A percentile compares a stretch with the other conserved stretches of the same genome.
Conservation (phyloP, 2,888 invertebrate genomes). For the Choreutis nemorana region DNA sequence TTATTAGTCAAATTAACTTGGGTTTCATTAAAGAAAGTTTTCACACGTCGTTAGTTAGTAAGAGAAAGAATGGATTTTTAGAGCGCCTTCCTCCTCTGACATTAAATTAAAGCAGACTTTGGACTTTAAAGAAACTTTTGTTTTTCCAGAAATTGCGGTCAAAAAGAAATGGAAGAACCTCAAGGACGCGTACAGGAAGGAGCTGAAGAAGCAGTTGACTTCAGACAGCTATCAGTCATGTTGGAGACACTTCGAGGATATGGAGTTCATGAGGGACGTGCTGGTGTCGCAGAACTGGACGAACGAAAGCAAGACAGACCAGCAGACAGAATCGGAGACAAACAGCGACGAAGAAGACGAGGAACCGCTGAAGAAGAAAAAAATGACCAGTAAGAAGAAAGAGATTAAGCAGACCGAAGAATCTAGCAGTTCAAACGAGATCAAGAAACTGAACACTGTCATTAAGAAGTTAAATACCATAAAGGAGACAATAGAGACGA, state of each 20-base stretch:
- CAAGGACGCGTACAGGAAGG: conserved; percentile 22
- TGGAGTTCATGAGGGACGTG: conserved; percentile 16
- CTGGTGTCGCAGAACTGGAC: conserved; percentile 7
- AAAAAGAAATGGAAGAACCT: conserved; percentile 22
- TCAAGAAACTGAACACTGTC: too few species aligned
- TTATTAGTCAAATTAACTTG: too few species aligned
- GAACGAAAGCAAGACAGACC: conserved; percentile 1
- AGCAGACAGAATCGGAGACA: conserved; percentile 3
- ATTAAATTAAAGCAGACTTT: too few species aligned
- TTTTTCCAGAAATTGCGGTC: conserved; percentile 15
- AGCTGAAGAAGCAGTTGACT: conserved; percentile 19
- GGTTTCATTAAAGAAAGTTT: too few species aligned
- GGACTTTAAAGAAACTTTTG: too few species aligned
- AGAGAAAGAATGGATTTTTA: too few species aligned
- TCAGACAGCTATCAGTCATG: conserved; percentile 9
- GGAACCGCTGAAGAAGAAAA: conserved; percentile 3
- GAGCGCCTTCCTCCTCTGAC: too few species aligned
- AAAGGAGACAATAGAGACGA: too few species aligned
- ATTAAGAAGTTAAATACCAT: too few species aligned
- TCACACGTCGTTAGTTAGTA: too few species aligned
- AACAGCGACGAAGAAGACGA: conserved; percentile 9
- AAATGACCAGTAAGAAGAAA: neutral
- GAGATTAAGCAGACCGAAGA: conserved; percentile 1
- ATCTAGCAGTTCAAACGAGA: conserved; percentile 4
- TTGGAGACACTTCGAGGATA: conserved; percentile 17